These are phyloP conservation scores for Stenurella melanura DNA, from an alignment of 2,888 invertebrate species.

Conservation along the genomic window DNA sequence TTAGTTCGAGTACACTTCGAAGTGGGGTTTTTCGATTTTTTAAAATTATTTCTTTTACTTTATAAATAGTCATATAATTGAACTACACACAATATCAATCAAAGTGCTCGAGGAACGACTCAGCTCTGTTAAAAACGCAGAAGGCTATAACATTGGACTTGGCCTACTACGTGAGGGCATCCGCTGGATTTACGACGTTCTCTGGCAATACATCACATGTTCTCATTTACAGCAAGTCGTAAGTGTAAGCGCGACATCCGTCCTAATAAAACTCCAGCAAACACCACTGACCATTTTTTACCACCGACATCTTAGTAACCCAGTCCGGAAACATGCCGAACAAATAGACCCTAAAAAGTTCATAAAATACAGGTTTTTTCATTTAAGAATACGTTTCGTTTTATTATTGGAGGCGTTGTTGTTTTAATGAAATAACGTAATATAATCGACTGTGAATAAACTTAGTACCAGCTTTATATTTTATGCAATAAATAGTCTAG, in stretches of 20 bases:
- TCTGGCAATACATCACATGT: slow-evolving; percentile 65
- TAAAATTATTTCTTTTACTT: too few species aligned
- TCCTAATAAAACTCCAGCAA: slow-evolving; percentile 65
- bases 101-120: neutral
- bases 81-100: neutral
- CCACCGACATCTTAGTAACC: slow-evolving; percentile 45
- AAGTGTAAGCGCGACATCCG: slow-evolving; percentile 65
- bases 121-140: slow-evolving; percentile 3
- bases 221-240: slow-evolving; percentile 65
- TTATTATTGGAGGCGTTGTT: neutral
- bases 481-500: too few species aligned
- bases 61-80: too few species aligned
- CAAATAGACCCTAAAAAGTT: slow-evolving; percentile 17
- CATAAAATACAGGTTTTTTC: slow-evolving; percentile 22
- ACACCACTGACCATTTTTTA: slow-evolving; percentile 54
- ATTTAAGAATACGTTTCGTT: slow-evolving; percentile 10
- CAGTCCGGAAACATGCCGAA: slow-evolving; percentile 16
- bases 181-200: slow-evolving; percentile 64
- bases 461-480: too few species aligned
- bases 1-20: too few species aligned
- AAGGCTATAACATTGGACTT: neutral
- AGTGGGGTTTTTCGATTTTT: too few species aligned
- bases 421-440: too few species aligned
- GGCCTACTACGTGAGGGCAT: slow-evolving; percentile 32
- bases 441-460: too few species aligned